Conservation (phyloP, 2,888 invertebrate genomes). For the Phortica magna region DNA sequence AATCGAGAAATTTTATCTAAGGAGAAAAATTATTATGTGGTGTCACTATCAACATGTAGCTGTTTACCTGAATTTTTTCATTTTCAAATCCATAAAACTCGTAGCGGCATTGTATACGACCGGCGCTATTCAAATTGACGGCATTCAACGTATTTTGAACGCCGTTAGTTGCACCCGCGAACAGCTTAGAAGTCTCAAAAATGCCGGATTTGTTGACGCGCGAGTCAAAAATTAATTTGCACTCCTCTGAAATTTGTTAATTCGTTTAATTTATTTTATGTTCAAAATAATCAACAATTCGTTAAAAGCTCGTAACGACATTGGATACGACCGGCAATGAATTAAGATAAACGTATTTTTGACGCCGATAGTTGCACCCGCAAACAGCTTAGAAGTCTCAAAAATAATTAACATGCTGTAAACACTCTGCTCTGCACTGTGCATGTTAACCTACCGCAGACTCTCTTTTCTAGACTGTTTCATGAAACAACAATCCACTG, state of each 20-base stretch:
- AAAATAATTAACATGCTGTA: no score
- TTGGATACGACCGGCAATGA: no score
- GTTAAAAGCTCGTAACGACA: neutral
- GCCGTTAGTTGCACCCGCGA: slow-evolving; percentile 76
- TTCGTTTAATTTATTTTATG: slow-evolving; percentile 1
- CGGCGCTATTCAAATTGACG: slow-evolving; percentile 72
- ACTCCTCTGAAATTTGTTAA: slow-evolving; percentile 79
- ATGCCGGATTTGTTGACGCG: slow-evolving; percentile 89
- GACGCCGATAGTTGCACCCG: no score
- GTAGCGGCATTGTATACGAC: slow-evolving; percentile 86
- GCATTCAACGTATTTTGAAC: slow-evolving; percentile 67
- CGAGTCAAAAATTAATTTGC: slow-evolving; percentile 89
- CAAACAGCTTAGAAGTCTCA: no score
- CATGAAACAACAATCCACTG: no score
- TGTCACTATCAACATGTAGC: slow-evolving; percentile 28
- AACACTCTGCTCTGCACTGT: no score
- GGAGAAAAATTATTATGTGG: neutral
- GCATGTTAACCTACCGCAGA: no score
- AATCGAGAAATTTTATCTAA: slow-evolving; percentile 76
- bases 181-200: slow-evolving; percentile 89
- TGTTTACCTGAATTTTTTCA: slow-evolving; percentile 88
- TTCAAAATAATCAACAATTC: slow-evolving; percentile 26
- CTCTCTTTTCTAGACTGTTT: no score
- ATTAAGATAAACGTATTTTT: no score
- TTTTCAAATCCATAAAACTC: slow-evolving; percentile 92